phyloP scores from a whole-genome alignment of 2,888 invertebrate species.

The Alsophila aescularia region DNA sequence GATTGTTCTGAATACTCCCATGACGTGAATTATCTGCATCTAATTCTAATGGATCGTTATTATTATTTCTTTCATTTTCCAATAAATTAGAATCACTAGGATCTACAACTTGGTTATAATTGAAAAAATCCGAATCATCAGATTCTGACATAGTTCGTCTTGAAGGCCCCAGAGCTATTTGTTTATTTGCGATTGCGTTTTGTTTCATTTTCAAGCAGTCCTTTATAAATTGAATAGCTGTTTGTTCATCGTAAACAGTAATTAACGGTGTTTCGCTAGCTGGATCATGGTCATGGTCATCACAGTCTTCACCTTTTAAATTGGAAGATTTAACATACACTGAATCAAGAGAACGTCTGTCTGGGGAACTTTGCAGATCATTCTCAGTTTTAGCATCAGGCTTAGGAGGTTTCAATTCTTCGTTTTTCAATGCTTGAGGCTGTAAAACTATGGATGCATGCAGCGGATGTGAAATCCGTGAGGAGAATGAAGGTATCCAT shows the following conservation, averaged over 20 bases:
- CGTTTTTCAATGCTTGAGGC: conserved; percentile 30
- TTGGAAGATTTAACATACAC: not conserved
- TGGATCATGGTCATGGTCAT: conserved; percentile 2
- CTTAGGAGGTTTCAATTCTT: conserved; percentile 4
- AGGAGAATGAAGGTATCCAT: conserved; percentile 25
- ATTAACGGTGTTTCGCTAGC: not conserved
- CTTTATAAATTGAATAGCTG: conserved; percentile 12
- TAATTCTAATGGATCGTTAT: conserved; percentile 2
- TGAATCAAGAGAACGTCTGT: not conserved
- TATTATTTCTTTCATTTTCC: not conserved
- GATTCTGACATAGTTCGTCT: conserved; percentile 14
- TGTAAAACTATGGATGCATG: conserved; percentile 18
- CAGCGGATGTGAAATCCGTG: conserved; percentile 24
- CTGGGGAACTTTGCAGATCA: not conserved
- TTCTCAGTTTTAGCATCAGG: not conserved
- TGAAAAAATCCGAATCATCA: not conserved
- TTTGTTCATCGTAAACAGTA: not conserved
- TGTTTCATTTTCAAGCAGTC: conserved; percentile 15
- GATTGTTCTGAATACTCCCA: not conserved
- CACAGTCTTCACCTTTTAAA: conserved; percentile 9
- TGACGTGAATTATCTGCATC: not conserved
- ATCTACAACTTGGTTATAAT: not conserved
- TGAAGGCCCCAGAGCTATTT: not conserved
- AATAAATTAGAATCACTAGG: not conserved
- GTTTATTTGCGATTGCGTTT: not conserved